Percentiles rank a stretch among this genome's conserved stretches.
Conservation (phyloP, 2,113 vertebrate genomes). For the Gymnocephalus cernua region DNA sequence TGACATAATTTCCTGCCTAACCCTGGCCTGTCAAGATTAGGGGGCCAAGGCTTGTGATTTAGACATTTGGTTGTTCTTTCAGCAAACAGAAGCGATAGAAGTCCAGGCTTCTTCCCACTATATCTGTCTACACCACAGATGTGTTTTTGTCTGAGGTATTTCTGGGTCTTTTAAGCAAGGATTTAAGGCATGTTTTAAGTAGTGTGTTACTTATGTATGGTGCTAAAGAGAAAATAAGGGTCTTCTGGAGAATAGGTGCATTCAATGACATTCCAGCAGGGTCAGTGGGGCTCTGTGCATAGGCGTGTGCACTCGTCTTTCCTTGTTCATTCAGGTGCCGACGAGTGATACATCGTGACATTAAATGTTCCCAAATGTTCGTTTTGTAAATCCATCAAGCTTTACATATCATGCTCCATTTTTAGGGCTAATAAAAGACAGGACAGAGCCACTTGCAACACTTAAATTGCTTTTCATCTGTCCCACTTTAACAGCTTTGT, state of each 20-base stretch:
- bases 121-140: slow-evolving; percentile 64
- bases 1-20: slow-evolving; percentile 79
- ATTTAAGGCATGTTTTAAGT: slow-evolving; percentile 53
- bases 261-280: slow-evolving; percentile 57
- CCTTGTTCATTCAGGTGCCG: slow-evolving; percentile 36
- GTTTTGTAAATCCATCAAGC: slow-evolving; percentile 45
- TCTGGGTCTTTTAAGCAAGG: slow-evolving; percentile 28
- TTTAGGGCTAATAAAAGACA: slow-evolving; percentile 62
- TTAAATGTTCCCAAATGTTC: slow-evolving; percentile 49
- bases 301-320: slow-evolving; percentile 18
- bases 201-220: slow-evolving; percentile 35
- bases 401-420: slow-evolving; percentile 40
- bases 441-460: slow-evolving; percentile 42
- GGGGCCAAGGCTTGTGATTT: slow-evolving; percentile 15
- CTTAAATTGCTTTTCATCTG: slow-evolving; percentile 72
- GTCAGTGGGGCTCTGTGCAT: slow-evolving; percentile 15
- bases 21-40: slow-evolving; percentile 42
- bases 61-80: slow-evolving; percentile 50
- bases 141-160: slow-evolving; percentile 49
- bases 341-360: slow-evolving; percentile 27
- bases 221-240: slow-evolving; percentile 21
- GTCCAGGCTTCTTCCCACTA: not conserved
- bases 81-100: slow-evolving; percentile 44
- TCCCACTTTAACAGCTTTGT: slow-evolving; percentile 65
- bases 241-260: slow-evolving; percentile 22